Base-by-base conservation (phyloP, 2,888 invertebrate genomes). In the Acanthococcus lagerstroemiae region DNA sequence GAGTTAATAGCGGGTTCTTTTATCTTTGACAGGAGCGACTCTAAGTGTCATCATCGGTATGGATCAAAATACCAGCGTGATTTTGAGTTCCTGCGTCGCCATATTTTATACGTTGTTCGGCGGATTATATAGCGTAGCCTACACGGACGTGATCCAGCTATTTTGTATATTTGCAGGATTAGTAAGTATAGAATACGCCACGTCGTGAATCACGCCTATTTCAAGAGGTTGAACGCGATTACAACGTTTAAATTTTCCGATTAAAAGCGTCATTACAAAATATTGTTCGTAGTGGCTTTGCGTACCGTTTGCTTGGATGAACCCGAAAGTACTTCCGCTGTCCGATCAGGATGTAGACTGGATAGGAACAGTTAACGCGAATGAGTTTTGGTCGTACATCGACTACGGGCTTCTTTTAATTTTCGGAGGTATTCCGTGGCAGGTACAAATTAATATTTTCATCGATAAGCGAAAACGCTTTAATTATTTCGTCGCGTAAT, bases 341-440 rank as follows among this genome's bases (percentile, higher is more conserved):
- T 82, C 87, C 69, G 84, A 85, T 46, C 85, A 88, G 82, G 86
- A 90, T 25, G 86, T 88, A 61, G 90, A 93, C 75, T 95, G 94
- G 94, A 88, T 95, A 70, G 95, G 95, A 2, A 78, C 80, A 61
- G 80, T 95, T 12, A 83, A 86, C 0, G 78, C 84, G 0, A 78
- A 81, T 1, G 86, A 89, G 73, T 83, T 87, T 72, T 89, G 88
- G 80, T 86, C 81, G 72, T 96, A 95, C 75, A 72, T 90, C 58
- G 96, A 96, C 78, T 87, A 90, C 72, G 92, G 90, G 12, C 78
- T 96, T 71, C 80, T 97, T 72, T 81, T 96, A 67, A 80, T 95
- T 55, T 94, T 96, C 73, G 96, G 96, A 19, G 96, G 96, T 50
- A 95, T 96, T 72, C 96, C 96, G 0, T 96, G 96, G 95, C 93